These are phyloP conservation scores for Sebastes paucispinis DNA, from an alignment of 2,797 vertebrate genomes.

Conservation along the genomic window DNA sequence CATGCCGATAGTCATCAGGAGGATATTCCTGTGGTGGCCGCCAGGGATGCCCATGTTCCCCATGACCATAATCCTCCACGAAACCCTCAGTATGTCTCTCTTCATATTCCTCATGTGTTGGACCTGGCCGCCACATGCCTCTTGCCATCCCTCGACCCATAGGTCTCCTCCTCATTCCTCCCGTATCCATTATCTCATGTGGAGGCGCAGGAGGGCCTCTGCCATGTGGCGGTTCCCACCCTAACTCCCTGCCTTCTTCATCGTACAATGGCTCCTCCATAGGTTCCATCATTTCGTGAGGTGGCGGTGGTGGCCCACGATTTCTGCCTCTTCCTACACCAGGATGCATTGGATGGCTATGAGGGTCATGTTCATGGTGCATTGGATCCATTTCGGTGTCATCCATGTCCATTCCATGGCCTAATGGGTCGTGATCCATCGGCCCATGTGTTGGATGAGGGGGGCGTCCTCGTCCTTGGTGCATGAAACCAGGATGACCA, in stretches of 20 bases:
- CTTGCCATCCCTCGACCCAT: slow-evolving; percentile 72
- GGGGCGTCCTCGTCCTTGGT: slow-evolving; percentile 80
- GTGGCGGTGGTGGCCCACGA: slow-evolving; percentile 77
- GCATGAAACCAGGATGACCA: slow-evolving; percentile 82
- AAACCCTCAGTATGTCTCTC: slow-evolving; percentile 73
- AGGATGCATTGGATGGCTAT: slow-evolving; percentile 69
- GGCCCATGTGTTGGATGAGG: slow-evolving; percentile 80
- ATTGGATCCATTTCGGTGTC: slow-evolving; percentile 65
- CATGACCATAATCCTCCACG: slow-evolving; percentile 72
- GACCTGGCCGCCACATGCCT: slow-evolving; percentile 70
- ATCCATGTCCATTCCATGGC: slow-evolving; percentile 67
- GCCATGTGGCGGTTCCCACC: slow-evolving; percentile 74
- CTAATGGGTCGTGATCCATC: slow-evolving; percentile 67
- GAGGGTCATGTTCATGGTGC: slow-evolving; percentile 67
- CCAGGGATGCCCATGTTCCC: slow-evolving; percentile 82
- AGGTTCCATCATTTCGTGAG: slow-evolving; percentile 76
- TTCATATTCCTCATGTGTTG: slow-evolving; percentile 80
- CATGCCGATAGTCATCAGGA: slow-evolving; percentile 81
- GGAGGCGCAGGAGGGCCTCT: slow-evolving; percentile 81
- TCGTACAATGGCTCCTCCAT: slow-evolving; percentile 62
- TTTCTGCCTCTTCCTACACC: slow-evolving; percentile 80
- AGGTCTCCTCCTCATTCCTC: slow-evolving; percentile 71
- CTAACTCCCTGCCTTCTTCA: slow-evolving; percentile 72
- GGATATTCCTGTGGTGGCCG: slow-evolving; percentile 80
- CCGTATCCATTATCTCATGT: slow-evolving; percentile 77